Evolutionary conservation across 2,113 vertebrate species (phyloP), one percentile per base, ranked within the genome.

Genomic region (Trematomus loennbergii): DNA sequence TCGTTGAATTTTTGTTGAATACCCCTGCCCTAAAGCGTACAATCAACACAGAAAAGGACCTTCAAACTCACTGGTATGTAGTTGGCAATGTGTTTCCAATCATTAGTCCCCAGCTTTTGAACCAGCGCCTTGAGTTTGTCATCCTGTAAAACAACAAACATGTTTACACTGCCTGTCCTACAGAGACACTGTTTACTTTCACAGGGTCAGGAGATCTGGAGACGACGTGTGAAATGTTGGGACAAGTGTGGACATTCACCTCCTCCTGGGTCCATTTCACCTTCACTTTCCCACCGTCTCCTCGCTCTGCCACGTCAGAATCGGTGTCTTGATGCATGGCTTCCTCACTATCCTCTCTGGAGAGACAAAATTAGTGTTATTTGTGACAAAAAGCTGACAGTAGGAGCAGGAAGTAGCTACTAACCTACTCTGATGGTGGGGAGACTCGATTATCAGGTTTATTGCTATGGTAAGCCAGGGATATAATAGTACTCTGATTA

Each of bases 211-310:
- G 3, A 17, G 8, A 1, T 9, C 10, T 4, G 6, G 10, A 40
- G 49, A 25, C 57, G 29, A 72, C 45, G 20, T 52, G 33, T 12
- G 50, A 54, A 57, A 1, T 0, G 3, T 0, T 16, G n/a, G 72
- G 46, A 67, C 22, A 65, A 18, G 13, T 53, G 10, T 1, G 1
- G 73, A 43, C 60, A 77, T 11, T 81, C 84, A 98, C 98, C 96
- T 99, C 98, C 63, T 97, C 97, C 1, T 96, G 96, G 0, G 96
- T 97, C 98, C 98, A 99, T 66, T 97, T 99, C 84, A 98, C 96
- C 90, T 98, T 99, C 52, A 96, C 96, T 77, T 96, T 97, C 61
- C 95, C 94, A 16, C 88, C 91, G 2, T 99, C 98, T 74, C 94
- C 95, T 54, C 95, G 96, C 75, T 99, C 98, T 0, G 96, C 95